Conservation (phyloP, 2,797 vertebrate genomes). For the Aotus griseimembra region DNA sequence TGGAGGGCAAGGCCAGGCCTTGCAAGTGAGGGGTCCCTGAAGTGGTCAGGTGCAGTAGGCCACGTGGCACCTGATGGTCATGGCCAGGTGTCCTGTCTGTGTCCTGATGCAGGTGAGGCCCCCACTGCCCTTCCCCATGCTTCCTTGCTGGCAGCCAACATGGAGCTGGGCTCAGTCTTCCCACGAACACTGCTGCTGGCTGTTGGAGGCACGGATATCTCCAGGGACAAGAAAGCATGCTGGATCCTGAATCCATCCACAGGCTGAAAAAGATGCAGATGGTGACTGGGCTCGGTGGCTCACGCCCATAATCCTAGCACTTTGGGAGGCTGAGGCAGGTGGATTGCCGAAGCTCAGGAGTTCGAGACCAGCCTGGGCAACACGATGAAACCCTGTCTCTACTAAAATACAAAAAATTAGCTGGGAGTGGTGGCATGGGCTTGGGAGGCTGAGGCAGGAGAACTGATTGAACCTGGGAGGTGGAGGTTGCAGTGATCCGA, state of each 20-base stretch:
- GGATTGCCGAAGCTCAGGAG: background rate
- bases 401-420: background rate
- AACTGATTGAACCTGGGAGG: background rate
- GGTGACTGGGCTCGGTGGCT: background rate
- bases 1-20: background rate
- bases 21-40: background rate
- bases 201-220: background rate
- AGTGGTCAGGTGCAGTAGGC: background rate
- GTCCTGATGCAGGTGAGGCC: background rate
- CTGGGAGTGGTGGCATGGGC: background rate
- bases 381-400: background rate
- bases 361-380: background rate
- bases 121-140: background rate
- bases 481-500: background rate
- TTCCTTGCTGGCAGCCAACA: background rate
- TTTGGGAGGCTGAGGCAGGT: background rate
- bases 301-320: background rate
- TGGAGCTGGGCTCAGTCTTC: background rate
- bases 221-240: background rate
- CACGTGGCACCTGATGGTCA: background rate
- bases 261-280: background rate
- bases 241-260: no score
- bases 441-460: background rate
- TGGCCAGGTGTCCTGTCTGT: no score
- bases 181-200: background rate